Base-by-base conservation (phyloP, 1,140 invertebrate genomes). In the Bombyx mandarina region DNA sequence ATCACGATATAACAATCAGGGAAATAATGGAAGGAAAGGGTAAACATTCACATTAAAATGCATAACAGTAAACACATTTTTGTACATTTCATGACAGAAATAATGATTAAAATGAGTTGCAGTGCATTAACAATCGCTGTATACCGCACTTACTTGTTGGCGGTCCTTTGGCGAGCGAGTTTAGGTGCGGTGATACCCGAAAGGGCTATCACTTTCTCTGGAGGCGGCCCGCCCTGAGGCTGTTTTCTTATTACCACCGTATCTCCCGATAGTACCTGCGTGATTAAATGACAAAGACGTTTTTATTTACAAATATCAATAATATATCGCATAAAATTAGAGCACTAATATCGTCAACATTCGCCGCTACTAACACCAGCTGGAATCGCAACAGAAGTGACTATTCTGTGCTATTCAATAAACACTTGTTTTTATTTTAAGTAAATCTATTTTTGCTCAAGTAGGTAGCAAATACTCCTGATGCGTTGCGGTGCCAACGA, bases 141-240 rank as follows among this genome's bases (percentile, higher is more conserved):
- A 35, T 35, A 35, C 26, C 9, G 42, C 26, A 87, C 82, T 89
- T 88, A 92, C 91, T 88, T 91, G 46, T 90, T 90, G 62, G 90
- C 91, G 35, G 93, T 92, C 52, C 91, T 75, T 61, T 85, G 91
- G 46, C 97, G 91, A 7, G 94, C 97, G 55, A 99, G 89, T 89
- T 97, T 96, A 2, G 98, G 98, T 56, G 98, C 98, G 66, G 91
- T 92, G 52, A 99, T 93, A 77, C 96, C 95, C 43, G 96, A 96
- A 48, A 99, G 92, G 69, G 93, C 94, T 43, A 99, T 91, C 64
- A 95, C 94, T 82, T 94, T 94, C 84, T 99, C 98, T 54, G 94
- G 93, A 58, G 98, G 97, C 42, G 96, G 96, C 7, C 91, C 92
- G 45, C 95, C 95, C 73, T 93, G 92, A 3, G 93, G 93, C 61